Conservation (phyloP, 2,888 invertebrate species). For the Meteorus colon region DNA sequence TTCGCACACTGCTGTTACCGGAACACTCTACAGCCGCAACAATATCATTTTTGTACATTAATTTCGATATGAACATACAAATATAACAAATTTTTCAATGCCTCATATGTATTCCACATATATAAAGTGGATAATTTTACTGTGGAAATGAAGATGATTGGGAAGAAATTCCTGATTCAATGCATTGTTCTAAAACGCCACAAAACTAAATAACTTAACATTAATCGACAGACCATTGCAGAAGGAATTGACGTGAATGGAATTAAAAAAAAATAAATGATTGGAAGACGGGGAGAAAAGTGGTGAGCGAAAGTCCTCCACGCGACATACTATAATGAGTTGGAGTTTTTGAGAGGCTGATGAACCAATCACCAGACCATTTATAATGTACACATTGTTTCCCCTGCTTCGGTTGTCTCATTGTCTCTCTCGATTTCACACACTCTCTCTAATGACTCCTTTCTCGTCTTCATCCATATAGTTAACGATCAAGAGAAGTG, state of each 20-base stretch:
- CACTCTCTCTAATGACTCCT: not conserved
- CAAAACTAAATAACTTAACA: conserved; percentile 48
- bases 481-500: conserved; percentile 27
- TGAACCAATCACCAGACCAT: conserved; percentile 68
- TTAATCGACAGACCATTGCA: conserved; percentile 54
- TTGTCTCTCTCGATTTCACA: not conserved
- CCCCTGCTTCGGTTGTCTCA: not conserved
- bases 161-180: not conserved
- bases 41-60: conserved; percentile 68
- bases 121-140: not conserved
- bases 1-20: conserved; percentile 60
- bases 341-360: conserved; percentile 64
- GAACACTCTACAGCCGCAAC: conserved; percentile 56
- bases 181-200: not conserved
- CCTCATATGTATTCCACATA: not conserved
- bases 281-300: conserved; percentile 35
- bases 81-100: not conserved
- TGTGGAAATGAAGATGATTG: not conserved
- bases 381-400: conserved; percentile 61
- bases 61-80: conserved; percentile 62
- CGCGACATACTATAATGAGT: conserved; percentile 51
- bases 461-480: not conserved
- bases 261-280: conserved; percentile 11
- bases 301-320: conserved; percentile 10
- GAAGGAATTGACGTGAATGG: not conserved